A percentile compares a stretch with the other conserved stretches of the same genome.
These are phyloP conservation scores for Borostomias antarcticus DNA, from an alignment of 2,797 vertebrate genomes.

Conservation along the genomic window DNA sequence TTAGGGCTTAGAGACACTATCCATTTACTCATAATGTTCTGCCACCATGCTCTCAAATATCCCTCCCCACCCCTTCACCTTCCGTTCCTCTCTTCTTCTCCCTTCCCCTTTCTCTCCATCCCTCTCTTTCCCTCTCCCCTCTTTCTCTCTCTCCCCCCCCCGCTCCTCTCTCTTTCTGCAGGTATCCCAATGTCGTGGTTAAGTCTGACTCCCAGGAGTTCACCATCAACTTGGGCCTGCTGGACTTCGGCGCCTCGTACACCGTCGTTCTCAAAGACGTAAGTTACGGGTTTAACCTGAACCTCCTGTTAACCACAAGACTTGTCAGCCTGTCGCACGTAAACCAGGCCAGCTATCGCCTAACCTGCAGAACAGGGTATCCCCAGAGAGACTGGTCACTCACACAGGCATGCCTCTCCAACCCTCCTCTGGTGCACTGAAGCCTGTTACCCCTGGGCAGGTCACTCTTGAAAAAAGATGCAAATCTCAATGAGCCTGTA, in stretches of 20 bases:
- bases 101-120: too few species aligned
- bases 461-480: too few species aligned
- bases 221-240: constrained; percentile 79
- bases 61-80: not conserved
- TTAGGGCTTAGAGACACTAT: too few species aligned
- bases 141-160: not conserved
- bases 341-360: not conserved
- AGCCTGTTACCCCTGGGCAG: too few species aligned
- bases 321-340: not conserved
- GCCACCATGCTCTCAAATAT: too few species aligned
- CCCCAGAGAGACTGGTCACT: too few species aligned
- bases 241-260: constrained; percentile 89
- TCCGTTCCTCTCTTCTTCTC: too few species aligned
- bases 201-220: constrained; percentile 41
- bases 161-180: constrained; percentile 47
- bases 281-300: constrained; percentile 37
- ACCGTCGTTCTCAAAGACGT: constrained; percentile 83
- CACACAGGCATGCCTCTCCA: too few species aligned
- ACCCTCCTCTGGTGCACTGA: too few species aligned
- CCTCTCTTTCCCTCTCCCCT: not conserved
- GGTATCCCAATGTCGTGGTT: constrained; percentile 76
- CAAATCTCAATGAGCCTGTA: too few species aligned
- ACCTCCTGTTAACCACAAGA: not conserved
- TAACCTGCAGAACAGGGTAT: too few species aligned
- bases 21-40: too few species aligned